Conservation (phyloP, 2,797 vertebrate genomes). For the Danio jaintianensis region DNA sequence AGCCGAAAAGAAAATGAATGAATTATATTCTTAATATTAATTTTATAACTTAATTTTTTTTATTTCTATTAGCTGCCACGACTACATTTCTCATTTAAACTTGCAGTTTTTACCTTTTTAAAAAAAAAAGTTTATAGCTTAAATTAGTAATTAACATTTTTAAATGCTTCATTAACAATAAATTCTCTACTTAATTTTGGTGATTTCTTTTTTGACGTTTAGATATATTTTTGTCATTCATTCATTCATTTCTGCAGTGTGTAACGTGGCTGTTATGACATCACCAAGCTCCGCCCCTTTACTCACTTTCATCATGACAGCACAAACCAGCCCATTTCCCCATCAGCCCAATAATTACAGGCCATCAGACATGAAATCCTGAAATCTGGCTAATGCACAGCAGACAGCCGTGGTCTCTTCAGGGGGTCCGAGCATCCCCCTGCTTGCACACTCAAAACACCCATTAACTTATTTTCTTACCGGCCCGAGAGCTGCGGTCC, state of each 20-base stretch:
- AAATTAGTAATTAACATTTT: too few species aligned
- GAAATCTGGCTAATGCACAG: slow-evolving; percentile 58
- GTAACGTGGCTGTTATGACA: slow-evolving; percentile 29
- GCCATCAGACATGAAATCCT: slow-evolving; percentile 56
- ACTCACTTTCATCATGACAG: slow-evolving; percentile 47
- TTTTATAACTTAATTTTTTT: too few species aligned
- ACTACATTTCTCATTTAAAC: too few species aligned
- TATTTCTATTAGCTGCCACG: too few species aligned
- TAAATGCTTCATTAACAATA: too few species aligned
- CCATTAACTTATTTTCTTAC: slow-evolving; percentile 61
- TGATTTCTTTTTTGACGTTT: too few species aligned
- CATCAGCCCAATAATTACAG: slow-evolving; percentile 63
- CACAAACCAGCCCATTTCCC: slow-evolving; percentile 32
- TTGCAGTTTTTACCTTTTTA: too few species aligned
- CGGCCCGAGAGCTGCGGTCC: slow-evolving; percentile 41
- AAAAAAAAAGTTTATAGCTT: too few species aligned
- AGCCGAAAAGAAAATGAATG: too few species aligned
- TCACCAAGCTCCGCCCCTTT: slow-evolving; percentile 35
- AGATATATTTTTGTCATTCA: background rate
- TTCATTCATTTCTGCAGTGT: background rate
- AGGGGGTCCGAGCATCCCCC: slow-evolving; percentile 2
- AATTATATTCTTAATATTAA: too few species aligned
- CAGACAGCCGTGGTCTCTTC: slow-evolving; percentile 52
- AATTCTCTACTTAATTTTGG: too few species aligned
- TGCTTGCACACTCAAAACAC: slow-evolving; percentile 42